Evolutionary conservation across 2,888 invertebrate genomes (phyloP), one percentile per base, ranked within the genome.

Genomic region (Lacanobia wlatinum): DNA sequence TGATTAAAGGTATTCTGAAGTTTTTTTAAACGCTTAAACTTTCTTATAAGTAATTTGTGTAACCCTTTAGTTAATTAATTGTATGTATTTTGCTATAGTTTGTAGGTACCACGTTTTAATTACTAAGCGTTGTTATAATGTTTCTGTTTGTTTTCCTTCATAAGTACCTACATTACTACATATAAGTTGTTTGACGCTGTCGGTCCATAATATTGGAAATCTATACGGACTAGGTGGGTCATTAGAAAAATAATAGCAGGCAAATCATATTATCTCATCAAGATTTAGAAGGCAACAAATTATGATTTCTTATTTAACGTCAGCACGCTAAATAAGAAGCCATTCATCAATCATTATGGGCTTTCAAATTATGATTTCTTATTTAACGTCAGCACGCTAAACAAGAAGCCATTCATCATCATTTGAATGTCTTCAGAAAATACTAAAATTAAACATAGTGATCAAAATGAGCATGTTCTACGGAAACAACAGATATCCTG

Each of bases 401-500:
- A 52, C 21, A 21, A 10, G 21, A 52, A 59, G 40, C 14, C 7
- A 21, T 40, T 16, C 7, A 14, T 55, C 16, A 46, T 66, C 18
- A 55, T 72, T 76, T 53, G 0, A 6, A n/a, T 40, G 40, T 7
- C 77, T 67, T 40, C 40, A 34, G 1, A 56, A 56, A 34, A 67
- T 16, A 48, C 21, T 43, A 6, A 52, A 61, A 52, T 65, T 59
- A n/a, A 21, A 18, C 10, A 5, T 21, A 38, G 2, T 18, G 10
- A 40, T 72, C 34, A 43, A 60, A 50, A 58, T 65, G 9, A 28
- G 40, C 52, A 46, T 58, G 48, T 50, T 9, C 23, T 16, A 23
- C 48, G 56, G 76, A 68, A 34, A 74, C 67, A 28, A n/a, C 38
- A 40, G 1, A 53, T 68, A 64, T 82, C 62, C 71, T 70, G 58